Evolutionary conservation across 2,888 invertebrate species (phyloP).

Genomic region (Pheosia gnoma): DNA sequence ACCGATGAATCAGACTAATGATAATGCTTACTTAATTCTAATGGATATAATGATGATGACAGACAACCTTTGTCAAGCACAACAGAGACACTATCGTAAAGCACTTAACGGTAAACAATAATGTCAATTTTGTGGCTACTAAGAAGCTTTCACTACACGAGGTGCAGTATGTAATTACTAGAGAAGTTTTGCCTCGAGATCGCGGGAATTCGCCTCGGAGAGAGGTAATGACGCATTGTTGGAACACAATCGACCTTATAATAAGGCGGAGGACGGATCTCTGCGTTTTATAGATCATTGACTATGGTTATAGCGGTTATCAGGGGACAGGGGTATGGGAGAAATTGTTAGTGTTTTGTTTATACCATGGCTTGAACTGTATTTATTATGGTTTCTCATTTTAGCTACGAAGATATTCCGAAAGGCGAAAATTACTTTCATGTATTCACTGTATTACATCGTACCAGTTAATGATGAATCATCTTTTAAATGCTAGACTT

Average conservation of each 20-base stretch:
- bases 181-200: slow-evolving; percentile 54
- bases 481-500: too few species aligned
- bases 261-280: slow-evolving; percentile 34
- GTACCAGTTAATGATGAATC: too few species aligned
- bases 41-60: slow-evolving; percentile 4
- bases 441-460: too few species aligned
- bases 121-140: slow-evolving; percentile 53
- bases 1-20: not conserved
- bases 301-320: slow-evolving; percentile 3
- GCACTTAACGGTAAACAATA: slow-evolving; percentile 32
- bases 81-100: slow-evolving; percentile 8
- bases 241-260: slow-evolving; percentile 56
- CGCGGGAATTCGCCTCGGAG: slow-evolving; percentile 56
- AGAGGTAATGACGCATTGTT: slow-evolving; percentile 65
- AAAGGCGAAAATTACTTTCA: too few species aligned
- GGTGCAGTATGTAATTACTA: slow-evolving; percentile 56
- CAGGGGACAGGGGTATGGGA: not conserved
- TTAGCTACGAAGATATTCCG: too few species aligned
- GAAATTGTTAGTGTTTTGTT: not conserved
- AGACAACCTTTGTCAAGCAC: not conserved
- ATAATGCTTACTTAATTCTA: not conserved
- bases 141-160: slow-evolving; percentile 66
- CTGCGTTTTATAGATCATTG: slow-evolving; percentile 20
- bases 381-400: too few species aligned
- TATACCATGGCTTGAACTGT: not conserved